These are phyloP conservation scores for Cheilosia variabilis DNA, from an alignment of 2,888 invertebrate genomes.

Conservation along the genomic window DNA sequence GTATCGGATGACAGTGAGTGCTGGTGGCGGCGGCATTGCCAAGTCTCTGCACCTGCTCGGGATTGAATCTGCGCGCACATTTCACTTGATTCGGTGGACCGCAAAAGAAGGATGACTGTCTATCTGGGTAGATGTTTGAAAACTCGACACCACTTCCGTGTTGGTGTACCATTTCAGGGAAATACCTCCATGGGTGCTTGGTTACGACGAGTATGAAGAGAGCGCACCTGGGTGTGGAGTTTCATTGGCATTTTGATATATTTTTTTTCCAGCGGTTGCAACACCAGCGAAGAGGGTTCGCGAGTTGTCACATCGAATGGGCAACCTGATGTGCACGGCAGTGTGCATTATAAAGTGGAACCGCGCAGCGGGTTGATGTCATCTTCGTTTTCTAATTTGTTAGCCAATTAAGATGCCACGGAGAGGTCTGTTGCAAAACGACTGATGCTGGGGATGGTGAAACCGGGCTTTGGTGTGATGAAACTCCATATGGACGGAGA, in stretches of 20 bases:
- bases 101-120: constrained; percentile 4
- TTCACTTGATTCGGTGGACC: constrained; percentile 10
- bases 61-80: neutral
- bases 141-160: neutral
- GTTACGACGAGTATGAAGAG: neutral
- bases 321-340: neutral
- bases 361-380: neutral
- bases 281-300: neutral
- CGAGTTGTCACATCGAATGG: constrained; percentile 2
- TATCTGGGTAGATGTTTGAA: neutral
- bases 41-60: neutral
- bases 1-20: constrained; percentile 1
- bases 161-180: constrained; percentile 21
- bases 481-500: neutral
- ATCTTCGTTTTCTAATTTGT: constrained; percentile 12
- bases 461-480: neutral
- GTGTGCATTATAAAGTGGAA: neutral
- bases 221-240: constrained; percentile 3
- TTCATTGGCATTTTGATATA: neutral
- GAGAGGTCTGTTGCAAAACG: neutral
- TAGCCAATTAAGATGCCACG: constrained; percentile 9
- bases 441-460: neutral
- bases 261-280: constrained; percentile 3
- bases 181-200: neutral
- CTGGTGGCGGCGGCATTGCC: no score